phyloP scores from a whole-genome alignment of 2,113 vertebrate genomes.

The Ammodytes dubius region DNA sequence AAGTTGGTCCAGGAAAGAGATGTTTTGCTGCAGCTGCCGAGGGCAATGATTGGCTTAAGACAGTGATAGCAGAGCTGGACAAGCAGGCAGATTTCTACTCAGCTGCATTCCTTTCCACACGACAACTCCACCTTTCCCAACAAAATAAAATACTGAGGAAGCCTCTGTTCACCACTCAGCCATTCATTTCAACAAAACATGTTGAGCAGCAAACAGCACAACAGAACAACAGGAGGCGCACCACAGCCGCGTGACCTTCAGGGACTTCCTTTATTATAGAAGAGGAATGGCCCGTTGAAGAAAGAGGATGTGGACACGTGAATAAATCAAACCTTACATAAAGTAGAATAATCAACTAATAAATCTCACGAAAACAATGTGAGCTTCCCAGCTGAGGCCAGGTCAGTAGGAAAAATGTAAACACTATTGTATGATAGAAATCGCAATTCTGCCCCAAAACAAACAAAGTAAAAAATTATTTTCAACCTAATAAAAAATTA shows the following conservation, averaged over 20 bases:
- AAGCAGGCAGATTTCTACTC: conserved; percentile 33
- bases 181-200: conserved; percentile 35
- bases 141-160: conserved; percentile 17
- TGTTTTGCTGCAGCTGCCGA: conserved; percentile 57
- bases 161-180: conserved; percentile 26
- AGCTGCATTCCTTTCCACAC: conserved; percentile 55
- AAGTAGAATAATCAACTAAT: conserved; percentile 13
- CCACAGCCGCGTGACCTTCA: conserved; percentile 4
- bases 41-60: conserved; percentile 50
- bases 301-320: conserved; percentile 57
- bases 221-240: conserved; percentile 38
- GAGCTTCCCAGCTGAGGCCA: neutral
- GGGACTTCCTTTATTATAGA: conserved; percentile 61
- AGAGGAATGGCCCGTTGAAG: conserved; percentile 55
- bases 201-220: conserved; percentile 18
- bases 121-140: conserved; percentile 57
- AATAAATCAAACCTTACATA: conserved; percentile 8
- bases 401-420: conserved; percentile 1
- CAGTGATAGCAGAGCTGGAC: conserved; percentile 41
- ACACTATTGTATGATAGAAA: conserved; percentile 10
- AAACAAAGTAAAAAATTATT: neutral
- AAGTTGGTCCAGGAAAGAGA: conserved; percentile 56
- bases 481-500: neutral
- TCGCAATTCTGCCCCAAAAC: neutral
- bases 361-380: conserved; percentile 6